Conservation (phyloP, 2,888 invertebrate species). For the Chirona hameri region DNA sequence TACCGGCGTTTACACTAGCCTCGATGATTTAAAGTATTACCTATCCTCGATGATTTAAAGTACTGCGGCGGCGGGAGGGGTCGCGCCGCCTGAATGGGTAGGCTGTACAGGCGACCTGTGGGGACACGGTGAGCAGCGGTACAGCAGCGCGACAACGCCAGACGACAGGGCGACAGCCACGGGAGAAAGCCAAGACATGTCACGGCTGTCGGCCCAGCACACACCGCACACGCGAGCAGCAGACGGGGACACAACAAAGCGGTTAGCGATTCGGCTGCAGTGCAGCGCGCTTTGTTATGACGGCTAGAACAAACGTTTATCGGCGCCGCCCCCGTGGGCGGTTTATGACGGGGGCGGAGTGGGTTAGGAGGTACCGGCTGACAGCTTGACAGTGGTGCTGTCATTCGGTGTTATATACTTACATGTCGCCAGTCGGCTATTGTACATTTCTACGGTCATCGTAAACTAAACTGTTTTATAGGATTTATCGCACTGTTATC, state of each 20-base stretch:
- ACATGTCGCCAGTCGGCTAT: too few relatives aligned
- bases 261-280: neutral
- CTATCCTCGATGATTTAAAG: slow-evolving; percentile 1
- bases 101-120: neutral
- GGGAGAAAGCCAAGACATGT: neutral
- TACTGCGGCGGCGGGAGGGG: neutral
- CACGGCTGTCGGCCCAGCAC: neutral
- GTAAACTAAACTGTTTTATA: too few relatives aligned
- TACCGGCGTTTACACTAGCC: neutral
- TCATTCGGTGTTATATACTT: too few relatives aligned
- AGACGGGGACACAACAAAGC: neutral
- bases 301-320: too few relatives aligned
- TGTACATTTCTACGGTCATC: too few relatives aligned
- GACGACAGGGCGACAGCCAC: neutral
- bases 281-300: too few relatives aligned
- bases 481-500: too few relatives aligned
- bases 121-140: neutral
- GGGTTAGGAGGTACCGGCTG: too few relatives aligned
- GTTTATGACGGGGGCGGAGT: too few relatives aligned
- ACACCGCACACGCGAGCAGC: neutral
- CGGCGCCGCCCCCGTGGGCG: too few relatives aligned
- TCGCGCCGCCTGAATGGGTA: neutral
- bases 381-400: too few relatives aligned
- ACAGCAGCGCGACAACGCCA: neutral
- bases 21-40: neutral